These are phyloP conservation scores for Plestiodon gilberti DNA, from an alignment of 2,113 vertebrate genomes.

Conservation along the genomic window DNA sequence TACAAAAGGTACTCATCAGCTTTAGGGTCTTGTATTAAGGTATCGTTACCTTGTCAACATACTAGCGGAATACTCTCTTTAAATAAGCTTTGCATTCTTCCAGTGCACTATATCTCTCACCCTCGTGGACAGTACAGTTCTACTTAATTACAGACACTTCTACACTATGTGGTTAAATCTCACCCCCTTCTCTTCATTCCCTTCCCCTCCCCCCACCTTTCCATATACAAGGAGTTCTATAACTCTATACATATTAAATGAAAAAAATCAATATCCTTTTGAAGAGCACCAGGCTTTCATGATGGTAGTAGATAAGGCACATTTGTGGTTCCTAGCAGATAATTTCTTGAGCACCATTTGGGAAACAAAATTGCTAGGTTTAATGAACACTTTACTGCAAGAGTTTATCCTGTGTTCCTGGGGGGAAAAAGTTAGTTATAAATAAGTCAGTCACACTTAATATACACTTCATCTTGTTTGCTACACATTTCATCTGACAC, in stretches of 20 bases:
- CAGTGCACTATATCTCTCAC: not conserved
- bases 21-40: not conserved
- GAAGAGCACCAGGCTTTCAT: not conserved
- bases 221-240: slow-evolving; percentile 1
- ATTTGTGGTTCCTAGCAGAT: not conserved
- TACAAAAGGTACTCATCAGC: not conserved
- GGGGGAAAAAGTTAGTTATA: not conserved
- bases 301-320: not conserved
- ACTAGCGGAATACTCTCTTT: not conserved
- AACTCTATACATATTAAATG: not conserved
- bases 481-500: not conserved
- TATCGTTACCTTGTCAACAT: too few relatives aligned
- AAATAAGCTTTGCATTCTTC: slow-evolving; percentile 13
- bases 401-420: not conserved
- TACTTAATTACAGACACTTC: not conserved
- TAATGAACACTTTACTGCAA: not conserved
- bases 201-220: not conserved
- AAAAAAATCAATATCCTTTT: slow-evolving; percentile 8
- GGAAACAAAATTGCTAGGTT: not conserved
- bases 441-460: not conserved
- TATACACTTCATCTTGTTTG: not conserved
- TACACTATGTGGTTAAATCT: slow-evolving; percentile 3
- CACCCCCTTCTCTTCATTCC: not conserved
- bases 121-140: not conserved
- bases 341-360: slow-evolving; percentile 6